Evolutionary conservation across 2,113 vertebrate genomes (phyloP), one percentile per base, ranked within the genome.

Genomic region (Acrocephalus arundinaceus): DNA sequence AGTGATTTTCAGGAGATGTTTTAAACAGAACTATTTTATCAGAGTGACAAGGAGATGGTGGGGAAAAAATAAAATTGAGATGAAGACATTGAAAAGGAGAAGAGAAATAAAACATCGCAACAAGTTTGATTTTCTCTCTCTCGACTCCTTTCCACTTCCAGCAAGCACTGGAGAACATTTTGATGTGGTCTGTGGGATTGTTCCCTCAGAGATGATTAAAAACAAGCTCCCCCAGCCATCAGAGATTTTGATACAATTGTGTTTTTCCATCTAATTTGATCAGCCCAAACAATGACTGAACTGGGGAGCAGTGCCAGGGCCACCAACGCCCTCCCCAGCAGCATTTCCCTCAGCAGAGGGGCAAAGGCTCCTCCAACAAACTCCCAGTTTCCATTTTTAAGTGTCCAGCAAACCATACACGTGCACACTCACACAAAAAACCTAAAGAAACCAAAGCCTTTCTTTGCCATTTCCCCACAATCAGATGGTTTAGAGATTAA

Each of bases 401-500:
- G 74, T 52, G 63, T 43, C 92, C 93, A 77, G 77, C 67, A 84
- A 46, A 15, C 37, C 17, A 2, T 0, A 27, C 68, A 59, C 23
- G 15, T 28, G 1, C 8, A 15, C n/a, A 13, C 7, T 0, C 51
- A 27, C 23, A 45, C 4, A 4, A n/a, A 35, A 71, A 33, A 5
- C 11, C n/a, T 10, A 0, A 21, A 72, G 78, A 85, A 74, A 62
- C n/a, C 2, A 11, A 79, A 80, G 5, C 57, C 49, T 90, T 70
- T 88, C 70, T 96, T 97, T 79, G 55, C 78, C 52, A 37, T 79
- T 66, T 85, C 94, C 84, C 55, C 3, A 25, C 85, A 68, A 86
- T 98, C 98, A 98, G 97, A 97, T 98, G 98, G 93, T 98, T 98
- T 98, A 97, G 57, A 97, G 97, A 98, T 98, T 98, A 98, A 85